Evolutionary conservation across 2,888 invertebrate genomes (phyloP).

Genomic region (Dicycla oo): DNA sequence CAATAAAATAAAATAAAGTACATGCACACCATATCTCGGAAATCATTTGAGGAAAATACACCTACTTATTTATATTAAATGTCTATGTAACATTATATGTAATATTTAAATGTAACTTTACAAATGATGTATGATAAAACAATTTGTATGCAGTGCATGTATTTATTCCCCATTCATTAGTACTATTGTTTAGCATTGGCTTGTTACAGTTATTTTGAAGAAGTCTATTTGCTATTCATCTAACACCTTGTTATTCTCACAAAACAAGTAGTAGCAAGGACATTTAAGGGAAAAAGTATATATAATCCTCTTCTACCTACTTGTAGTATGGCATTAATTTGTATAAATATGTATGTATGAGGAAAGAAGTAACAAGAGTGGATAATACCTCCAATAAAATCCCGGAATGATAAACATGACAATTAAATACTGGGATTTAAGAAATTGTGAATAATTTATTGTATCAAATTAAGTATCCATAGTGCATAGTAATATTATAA

Average conservation of each 20-base stretch:
- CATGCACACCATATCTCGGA: not conserved
- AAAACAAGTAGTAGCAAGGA: slow-evolving; percentile 25
- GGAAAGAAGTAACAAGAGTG: too few species aligned
- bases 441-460: too few species aligned
- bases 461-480: too few species aligned
- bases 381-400: too few species aligned
- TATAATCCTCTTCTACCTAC: not conserved
- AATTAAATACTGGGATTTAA: too few species aligned
- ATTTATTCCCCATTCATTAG: slow-evolving; percentile 31
- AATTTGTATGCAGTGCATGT: slow-evolving; percentile 40
- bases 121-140: slow-evolving; percentile 35
- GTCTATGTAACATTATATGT: not conserved
- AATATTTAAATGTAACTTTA: slow-evolving; percentile 33
- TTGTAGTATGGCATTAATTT: not conserved
- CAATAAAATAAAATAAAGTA: not conserved
- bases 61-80: slow-evolving; percentile 1
- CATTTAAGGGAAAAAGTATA: slow-evolving; percentile 7
- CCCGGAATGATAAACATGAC: too few species aligned
- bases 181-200: slow-evolving; percentile 25
- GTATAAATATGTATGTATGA: slow-evolving; percentile 4
- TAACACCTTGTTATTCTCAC: slow-evolving; percentile 6
- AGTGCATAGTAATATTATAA: too few species aligned
- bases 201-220: slow-evolving; percentile 37
- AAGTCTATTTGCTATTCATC: slow-evolving; percentile 34
- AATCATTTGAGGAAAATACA: slow-evolving; percentile 32